phyloP scores from a whole-genome alignment of 2,113 vertebrate genomes.

The Pterocles gutturalis region DNA sequence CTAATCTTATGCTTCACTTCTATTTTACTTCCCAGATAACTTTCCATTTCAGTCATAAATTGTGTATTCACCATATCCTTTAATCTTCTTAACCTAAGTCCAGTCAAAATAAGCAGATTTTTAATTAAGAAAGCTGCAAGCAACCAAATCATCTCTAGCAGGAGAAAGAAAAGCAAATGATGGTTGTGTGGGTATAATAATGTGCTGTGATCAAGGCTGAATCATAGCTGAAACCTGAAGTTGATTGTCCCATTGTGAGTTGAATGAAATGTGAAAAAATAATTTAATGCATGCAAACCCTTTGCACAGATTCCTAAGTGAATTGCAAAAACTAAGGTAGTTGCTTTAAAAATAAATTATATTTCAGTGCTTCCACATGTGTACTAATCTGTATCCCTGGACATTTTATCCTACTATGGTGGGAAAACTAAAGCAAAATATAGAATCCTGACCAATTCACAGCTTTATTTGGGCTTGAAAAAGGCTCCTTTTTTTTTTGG shows the following conservation, averaged over 20 bases:
- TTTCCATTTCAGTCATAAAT: slow-evolving; percentile 28
- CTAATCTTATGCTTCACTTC: background rate
- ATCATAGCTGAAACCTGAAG: slow-evolving; percentile 52
- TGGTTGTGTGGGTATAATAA: background rate
- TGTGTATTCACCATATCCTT: slow-evolving; percentile 2
- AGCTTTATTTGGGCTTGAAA: background rate
- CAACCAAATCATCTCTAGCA: slow-evolving; percentile 39
- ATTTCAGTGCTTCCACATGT: slow-evolving; percentile 45
- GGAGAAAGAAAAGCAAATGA: slow-evolving; percentile 67
- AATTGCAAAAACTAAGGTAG: slow-evolving; percentile 31
- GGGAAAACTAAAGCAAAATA: background rate
- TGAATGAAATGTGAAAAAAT: slow-evolving; percentile 61
- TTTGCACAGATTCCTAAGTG: slow-evolving; percentile 36
- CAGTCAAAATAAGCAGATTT: slow-evolving; percentile 63
- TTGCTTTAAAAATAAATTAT: slow-evolving; percentile 66
- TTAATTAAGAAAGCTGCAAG: slow-evolving; percentile 73
- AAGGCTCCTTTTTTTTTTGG: background rate
- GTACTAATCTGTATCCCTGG: background rate
- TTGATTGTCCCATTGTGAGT: slow-evolving; percentile 59
- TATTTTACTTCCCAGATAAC: background rate
- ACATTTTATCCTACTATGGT: background rate
- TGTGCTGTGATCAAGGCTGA: slow-evolving; percentile 60
- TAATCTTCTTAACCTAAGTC: slow-evolving; percentile 57
- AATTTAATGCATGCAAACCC: slow-evolving; percentile 61
- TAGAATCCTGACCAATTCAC: background rate